phyloP scores from a whole-genome alignment of 2,797 vertebrate genomes.

The Delichon dasypus region DNA sequence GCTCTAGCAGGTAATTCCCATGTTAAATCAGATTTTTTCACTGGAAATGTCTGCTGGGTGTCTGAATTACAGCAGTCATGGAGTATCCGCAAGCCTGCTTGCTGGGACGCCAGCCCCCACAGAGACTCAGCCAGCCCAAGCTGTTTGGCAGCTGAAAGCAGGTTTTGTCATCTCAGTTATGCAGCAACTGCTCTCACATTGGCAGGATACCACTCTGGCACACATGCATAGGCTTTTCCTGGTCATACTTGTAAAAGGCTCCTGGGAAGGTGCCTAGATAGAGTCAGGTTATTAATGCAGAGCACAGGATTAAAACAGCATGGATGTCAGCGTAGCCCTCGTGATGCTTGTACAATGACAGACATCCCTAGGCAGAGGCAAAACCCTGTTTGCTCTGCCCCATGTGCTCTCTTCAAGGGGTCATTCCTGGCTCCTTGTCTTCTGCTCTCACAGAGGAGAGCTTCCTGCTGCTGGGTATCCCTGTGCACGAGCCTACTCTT shows the following conservation, averaged over 20 bases:
- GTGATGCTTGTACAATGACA: fast-evolving
- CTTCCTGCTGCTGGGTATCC: not conserved
- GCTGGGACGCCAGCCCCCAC: not conserved
- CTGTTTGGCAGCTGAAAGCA: slow-evolving; percentile 9
- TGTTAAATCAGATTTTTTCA: not conserved
- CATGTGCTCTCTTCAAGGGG: too few relatives aligned
- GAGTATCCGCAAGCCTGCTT: not conserved
- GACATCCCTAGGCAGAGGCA: not conserved
- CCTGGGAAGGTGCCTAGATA: not conserved
- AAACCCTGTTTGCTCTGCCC: not conserved
- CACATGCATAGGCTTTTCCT: not conserved
- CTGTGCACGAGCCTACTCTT: fast-evolving
- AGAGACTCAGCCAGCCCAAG: not conserved
- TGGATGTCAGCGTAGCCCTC: not conserved
- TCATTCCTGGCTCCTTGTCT: not conserved
- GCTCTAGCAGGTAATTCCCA: not conserved
- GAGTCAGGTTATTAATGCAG: not conserved
- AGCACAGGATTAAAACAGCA: not conserved
- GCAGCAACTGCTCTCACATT: not conserved
- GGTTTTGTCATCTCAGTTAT: not conserved
- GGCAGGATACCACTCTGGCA: not conserved
- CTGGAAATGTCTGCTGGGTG: not conserved
- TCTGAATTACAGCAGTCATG: not conserved
- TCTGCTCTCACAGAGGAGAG: not conserved
- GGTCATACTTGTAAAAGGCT: not conserved